phyloP scores from a whole-genome alignment of 2,797 vertebrate species.

The Benthosema pterotum region DNA sequence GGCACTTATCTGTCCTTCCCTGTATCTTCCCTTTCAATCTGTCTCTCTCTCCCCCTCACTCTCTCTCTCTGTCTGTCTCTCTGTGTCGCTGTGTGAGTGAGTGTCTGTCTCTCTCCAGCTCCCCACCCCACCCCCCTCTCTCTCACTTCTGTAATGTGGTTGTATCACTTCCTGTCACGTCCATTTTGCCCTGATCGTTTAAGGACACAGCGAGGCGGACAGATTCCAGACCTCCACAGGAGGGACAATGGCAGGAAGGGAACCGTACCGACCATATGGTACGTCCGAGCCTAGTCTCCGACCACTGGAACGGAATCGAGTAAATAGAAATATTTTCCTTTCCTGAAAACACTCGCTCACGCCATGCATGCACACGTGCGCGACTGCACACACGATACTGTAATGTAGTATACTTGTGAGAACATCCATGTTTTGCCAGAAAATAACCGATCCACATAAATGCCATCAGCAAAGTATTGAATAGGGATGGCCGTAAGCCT shows the following conservation, averaged over 20 bases:
- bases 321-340: too few species aligned
- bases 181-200: slow-evolving; percentile 46
- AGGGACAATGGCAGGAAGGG: slow-evolving; percentile 22
- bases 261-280: neutral
- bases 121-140: slow-evolving; percentile 24
- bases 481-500: too few species aligned
- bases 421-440: neutral
- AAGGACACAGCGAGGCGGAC: slow-evolving; percentile 55
- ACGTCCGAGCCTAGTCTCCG: neutral
- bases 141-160: slow-evolving; percentile 48
- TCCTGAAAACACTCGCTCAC: neutral
- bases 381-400: neutral
- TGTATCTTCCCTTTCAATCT: slow-evolving; percentile 29
- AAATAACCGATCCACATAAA: too few species aligned
- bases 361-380: neutral
- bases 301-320: too few species aligned
- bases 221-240: slow-evolving; percentile 30
- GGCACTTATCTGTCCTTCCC: slow-evolving; percentile 48
- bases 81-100: too few species aligned
- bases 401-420: neutral
- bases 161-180: slow-evolving; percentile 57
- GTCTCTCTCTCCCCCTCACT: slow-evolving; percentile 17
- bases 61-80: slow-evolving; percentile 31
- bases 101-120: too few species aligned
- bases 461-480: too few species aligned